Evolutionary conservation across 2,888 invertebrate species (phyloP).

Genomic region (Ochropleura leucogaster): DNA sequence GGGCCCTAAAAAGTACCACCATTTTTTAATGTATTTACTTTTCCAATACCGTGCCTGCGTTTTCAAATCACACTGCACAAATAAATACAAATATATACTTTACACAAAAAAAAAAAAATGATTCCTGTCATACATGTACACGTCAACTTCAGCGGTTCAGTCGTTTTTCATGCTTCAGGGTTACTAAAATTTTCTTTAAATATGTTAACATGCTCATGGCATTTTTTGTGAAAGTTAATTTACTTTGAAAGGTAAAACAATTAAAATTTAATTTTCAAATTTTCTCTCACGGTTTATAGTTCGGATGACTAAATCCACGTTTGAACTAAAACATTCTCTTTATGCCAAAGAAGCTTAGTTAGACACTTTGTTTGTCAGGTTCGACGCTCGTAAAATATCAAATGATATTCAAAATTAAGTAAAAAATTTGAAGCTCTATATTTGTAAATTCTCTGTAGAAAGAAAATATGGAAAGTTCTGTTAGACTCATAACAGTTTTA

Average conservation of each 20-base stretch:
- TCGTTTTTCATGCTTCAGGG: background rate
- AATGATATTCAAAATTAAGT: constrained; percentile 1
- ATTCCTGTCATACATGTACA: background rate
- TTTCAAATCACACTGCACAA: background rate
- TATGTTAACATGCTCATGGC: background rate
- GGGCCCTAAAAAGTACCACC: no score
- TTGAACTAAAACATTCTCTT: constrained; percentile 26
- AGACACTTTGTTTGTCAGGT: background rate
- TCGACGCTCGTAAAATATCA: constrained; percentile 14
- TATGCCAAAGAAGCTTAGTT: background rate
- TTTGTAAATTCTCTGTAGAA: background rate
- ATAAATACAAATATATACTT: background rate
- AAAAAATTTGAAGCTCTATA: constrained; percentile 6
- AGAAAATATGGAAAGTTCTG: constrained; percentile 1
- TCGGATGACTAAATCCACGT: constrained; percentile 5
- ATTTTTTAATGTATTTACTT: no score
- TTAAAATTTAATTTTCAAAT: background rate
- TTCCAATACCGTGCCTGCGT: background rate
- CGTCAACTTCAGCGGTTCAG: background rate
- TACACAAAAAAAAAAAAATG: background rate
- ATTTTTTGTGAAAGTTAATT: background rate
- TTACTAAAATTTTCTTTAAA: background rate
- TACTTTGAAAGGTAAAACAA: background rate
- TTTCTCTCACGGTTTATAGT: background rate
- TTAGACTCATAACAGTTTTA: background rate